A percentile compares a stretch with the other conserved stretches of the same genome.
phyloP scores from a whole-genome alignment of 2,113 vertebrate species.

The Stictonetta naevosa region DNA sequence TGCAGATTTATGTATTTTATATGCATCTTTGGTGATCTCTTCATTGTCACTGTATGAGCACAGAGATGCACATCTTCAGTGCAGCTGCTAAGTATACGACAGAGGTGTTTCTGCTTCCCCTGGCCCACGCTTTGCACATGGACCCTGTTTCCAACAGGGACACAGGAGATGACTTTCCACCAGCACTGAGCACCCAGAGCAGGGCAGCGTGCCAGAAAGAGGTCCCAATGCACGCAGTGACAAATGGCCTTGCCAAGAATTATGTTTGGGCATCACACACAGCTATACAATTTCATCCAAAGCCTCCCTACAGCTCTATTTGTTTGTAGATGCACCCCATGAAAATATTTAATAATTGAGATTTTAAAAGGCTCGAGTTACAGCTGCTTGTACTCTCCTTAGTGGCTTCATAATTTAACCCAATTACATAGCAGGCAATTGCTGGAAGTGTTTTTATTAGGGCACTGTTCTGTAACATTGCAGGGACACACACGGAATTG shows the following conservation, averaged over 20 bases:
- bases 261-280: background rate
- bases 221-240: background rate
- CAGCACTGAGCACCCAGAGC: background rate
- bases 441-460: background rate
- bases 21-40: background rate
- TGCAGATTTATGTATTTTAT: background rate
- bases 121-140: rapidly evolving
- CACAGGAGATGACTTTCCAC: background rate
- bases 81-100: background rate
- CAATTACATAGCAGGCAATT: background rate
- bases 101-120: background rate
- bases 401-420: background rate
- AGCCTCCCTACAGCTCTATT: background rate
- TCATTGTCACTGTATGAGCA: background rate
- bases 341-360: background rate
- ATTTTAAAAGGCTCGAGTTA: background rate
- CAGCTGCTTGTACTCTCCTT: background rate
- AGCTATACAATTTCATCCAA: background rate
- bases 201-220: background rate
- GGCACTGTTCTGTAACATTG: background rate
- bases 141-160: background rate
- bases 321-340: background rate
- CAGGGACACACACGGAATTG: background rate
- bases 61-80: background rate
- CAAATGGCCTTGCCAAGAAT: background rate